These are phyloP conservation scores for Rhagoletis pomonella DNA, from an alignment of 1,140 invertebrate species.

Conservation along the genomic window DNA sequence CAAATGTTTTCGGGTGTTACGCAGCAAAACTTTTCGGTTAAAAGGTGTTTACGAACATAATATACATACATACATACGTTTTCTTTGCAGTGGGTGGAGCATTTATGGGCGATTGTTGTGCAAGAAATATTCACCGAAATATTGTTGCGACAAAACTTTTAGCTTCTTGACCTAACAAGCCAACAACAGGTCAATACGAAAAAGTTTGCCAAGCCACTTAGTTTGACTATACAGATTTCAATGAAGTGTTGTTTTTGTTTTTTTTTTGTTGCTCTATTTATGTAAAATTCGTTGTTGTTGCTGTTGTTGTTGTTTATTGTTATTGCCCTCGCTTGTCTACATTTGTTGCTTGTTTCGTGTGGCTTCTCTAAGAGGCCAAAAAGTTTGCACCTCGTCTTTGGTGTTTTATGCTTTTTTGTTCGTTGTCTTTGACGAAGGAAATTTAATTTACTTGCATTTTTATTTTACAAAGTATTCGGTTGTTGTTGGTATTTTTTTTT, in stretches of 20 bases:
- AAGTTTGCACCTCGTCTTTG: conserved; percentile 43
- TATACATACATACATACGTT: not conserved
- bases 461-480: conserved; percentile 13
- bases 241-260: conserved; percentile 28
- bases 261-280: conserved; percentile 6
- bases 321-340: conserved; percentile 19
- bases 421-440: conserved; percentile 22
- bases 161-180: conserved; percentile 50
- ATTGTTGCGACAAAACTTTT: conserved; percentile 44
- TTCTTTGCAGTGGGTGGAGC: not conserved
- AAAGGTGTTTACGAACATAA: conserved; percentile 13
- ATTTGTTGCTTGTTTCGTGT: conserved; percentile 43
- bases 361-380: conserved; percentile 47
- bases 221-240: not conserved
- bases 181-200: conserved; percentile 47
- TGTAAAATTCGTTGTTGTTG: conserved; percentile 24
- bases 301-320: conserved; percentile 23
- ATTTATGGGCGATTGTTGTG: not conserved
- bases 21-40: conserved; percentile 46
- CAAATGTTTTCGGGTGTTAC: conserved; percentile 34
- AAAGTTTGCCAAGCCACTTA: conserved; percentile 47
- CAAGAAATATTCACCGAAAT: not conserved
- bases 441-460: conserved; percentile 41
- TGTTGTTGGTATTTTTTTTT: not conserved
- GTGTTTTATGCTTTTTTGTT: not conserved